Conservation (phyloP, 2,888 invertebrate genomes). For the Trachelus stipa region DNA sequence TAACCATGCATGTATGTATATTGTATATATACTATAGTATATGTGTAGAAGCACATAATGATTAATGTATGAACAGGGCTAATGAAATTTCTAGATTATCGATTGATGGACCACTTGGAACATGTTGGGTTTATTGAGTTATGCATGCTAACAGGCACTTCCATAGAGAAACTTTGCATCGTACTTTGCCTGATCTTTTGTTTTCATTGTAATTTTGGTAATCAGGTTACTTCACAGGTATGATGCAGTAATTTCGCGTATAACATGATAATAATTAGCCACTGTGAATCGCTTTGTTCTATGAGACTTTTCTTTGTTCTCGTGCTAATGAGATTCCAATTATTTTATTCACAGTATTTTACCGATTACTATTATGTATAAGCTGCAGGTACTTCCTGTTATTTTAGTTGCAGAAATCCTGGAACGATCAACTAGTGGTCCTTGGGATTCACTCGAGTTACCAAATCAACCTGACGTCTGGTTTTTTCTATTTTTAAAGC, state of each 20-base stretch:
- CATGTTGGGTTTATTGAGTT: background rate
- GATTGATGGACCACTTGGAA: background rate
- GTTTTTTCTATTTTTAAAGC: background rate
- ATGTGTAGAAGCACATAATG: background rate
- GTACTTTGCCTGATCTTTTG: background rate
- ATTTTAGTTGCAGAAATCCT: background rate
- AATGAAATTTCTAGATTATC: background rate
- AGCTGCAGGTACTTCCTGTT: background rate
- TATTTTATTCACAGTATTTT: background rate
- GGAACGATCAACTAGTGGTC: background rate
- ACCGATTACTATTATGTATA: background rate
- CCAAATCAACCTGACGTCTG: background rate
- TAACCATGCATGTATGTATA: too few species aligned
- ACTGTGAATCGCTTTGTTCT: background rate
- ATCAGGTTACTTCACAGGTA: background rate
- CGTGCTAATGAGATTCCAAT: background rate
- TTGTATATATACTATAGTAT: too few species aligned
- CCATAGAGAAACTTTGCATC: background rate
- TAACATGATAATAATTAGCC: background rate
- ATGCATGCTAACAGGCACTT: background rate
- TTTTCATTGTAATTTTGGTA: background rate
- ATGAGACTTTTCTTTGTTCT: too few species aligned
- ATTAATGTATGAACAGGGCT: background rate
- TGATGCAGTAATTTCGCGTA: background rate
- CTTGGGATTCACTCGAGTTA: background rate